phyloP scores from a whole-genome alignment of 1,140 invertebrate species.

The Drosophila micromelanica region DNA sequence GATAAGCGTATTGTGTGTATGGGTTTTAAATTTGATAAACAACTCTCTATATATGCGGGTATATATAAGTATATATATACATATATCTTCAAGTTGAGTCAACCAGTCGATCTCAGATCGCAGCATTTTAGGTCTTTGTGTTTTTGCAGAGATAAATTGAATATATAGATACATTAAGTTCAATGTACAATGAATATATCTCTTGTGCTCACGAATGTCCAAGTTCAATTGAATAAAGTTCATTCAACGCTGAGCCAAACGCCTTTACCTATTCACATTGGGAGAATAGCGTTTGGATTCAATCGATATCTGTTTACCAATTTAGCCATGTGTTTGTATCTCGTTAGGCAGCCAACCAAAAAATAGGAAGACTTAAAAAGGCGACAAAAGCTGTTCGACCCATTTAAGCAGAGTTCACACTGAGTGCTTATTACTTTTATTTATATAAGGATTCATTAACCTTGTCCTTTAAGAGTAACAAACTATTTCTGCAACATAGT shows the following conservation, averaged over 20 bases:
- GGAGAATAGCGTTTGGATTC: not conserved
- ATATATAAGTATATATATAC: not conserved
- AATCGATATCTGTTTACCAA: slow-evolving; percentile 18
- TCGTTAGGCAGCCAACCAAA: slow-evolving; percentile 41
- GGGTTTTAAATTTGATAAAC: not conserved
- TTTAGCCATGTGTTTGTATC: slow-evolving; percentile 5
- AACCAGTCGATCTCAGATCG: slow-evolving; percentile 14
- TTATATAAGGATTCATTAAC: too few relatives aligned
- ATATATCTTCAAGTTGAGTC: slow-evolving; percentile 25
- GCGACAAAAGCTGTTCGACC: slow-evolving; percentile 6
- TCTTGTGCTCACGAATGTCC: slow-evolving; percentile 8
- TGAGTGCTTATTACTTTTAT: not conserved
- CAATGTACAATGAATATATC: not conserved
- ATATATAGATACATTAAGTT: slow-evolving; percentile 8
- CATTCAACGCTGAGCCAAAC: slow-evolving; percentile 14
- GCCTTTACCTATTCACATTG: not conserved
- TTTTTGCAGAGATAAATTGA: slow-evolving; percentile 28
- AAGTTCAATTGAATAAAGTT: slow-evolving; percentile 28
- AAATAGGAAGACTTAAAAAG: slow-evolving; percentile 66
- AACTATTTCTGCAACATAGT: too few relatives aligned
- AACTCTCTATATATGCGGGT: slow-evolving; percentile 13
- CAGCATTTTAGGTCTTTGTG: slow-evolving; percentile 19
- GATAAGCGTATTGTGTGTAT: slow-evolving; percentile 15
- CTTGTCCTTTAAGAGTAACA: too few relatives aligned
- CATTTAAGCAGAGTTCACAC: not conserved